Base-by-base conservation (phyloP, 1,140 invertebrate species). In the Cecropterus lyciades region DNA sequence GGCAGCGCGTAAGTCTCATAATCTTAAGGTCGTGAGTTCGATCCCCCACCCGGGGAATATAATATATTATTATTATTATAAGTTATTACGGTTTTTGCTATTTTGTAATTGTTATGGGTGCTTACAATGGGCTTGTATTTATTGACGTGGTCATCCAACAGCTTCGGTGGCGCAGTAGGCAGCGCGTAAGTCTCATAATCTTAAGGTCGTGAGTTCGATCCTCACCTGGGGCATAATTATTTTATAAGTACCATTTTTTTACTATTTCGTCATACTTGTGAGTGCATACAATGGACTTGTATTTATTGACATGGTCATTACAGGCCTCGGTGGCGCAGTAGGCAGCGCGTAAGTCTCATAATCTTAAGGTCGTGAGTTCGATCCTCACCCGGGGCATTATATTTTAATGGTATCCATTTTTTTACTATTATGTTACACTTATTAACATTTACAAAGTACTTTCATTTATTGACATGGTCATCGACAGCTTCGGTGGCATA, bases 151-250 rank as follows among this genome's bases (percentile, higher is more conserved):
- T n/a, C n/a, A n/a, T n/a, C n/a, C n/a, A n/a, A n/a, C n/a, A n/a
- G 20, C 20, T 24, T 97, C 96, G 96, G 95, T 97, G 95, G 96
- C 96, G 96, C 96, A 97, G 96, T 96, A 96, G 96, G 96, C 94
- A 97, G 96, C 96, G 96, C 96, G 96, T 97, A 96, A 97, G 96
- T 97, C 96, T 97, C 96, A 97, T 97, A 97, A 97, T 97, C 96
- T 97, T 96, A 97, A 97, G 97, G 97, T 97, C 97, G 96, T 97
- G 96, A 97, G 96, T 97, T 97, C 96, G 96, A 97, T 96, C 96
- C 96, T 97, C 96, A 97, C 96, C 84, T 84, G 85, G 87, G 96
- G 96, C 20, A 24, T 3, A 24, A 24, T 24, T 24, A n/a, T n/a
- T n/a, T n/a, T n/a, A n/a, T n/a, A n/a, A n/a, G n/a, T n/a, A n/a